Evolutionary conservation across 2,113 vertebrate genomes (phyloP).

Genomic region (Sarotherodon lohbergeri): DNA sequence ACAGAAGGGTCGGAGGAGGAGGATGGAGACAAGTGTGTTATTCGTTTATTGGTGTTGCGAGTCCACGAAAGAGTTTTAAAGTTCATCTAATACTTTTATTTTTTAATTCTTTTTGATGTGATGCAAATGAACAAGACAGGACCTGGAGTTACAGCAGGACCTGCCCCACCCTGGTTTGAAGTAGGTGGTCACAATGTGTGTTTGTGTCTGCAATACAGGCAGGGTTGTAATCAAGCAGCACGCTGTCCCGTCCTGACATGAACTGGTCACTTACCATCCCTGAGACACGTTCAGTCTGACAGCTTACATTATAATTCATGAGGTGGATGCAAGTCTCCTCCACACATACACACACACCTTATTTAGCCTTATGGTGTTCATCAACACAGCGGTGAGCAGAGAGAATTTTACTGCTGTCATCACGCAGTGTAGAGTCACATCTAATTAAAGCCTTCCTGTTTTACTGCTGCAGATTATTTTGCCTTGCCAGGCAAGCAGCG

Average conservation of each 20-base stretch:
- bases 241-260: slow-evolving; percentile 34
- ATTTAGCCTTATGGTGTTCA: slow-evolving; percentile 31
- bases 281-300: slow-evolving; percentile 43
- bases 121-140: not conserved
- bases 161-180: not conserved
- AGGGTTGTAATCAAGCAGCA: slow-evolving; percentile 13
- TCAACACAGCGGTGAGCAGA: not conserved
- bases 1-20: not conserved
- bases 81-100: not conserved
- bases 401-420: slow-evolving; percentile 12
- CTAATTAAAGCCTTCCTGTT: not conserved
- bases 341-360: slow-evolving; percentile 5
- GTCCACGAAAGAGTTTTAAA: not conserved
- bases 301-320: slow-evolving; percentile 65
- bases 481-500: not conserved
- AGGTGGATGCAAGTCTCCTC: slow-evolving; percentile 9
- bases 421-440: not conserved
- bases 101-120: not conserved
- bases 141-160: not conserved
- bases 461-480: slow-evolving; percentile 14
- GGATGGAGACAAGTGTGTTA: not conserved
- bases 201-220: not conserved
- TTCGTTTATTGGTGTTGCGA: not conserved
- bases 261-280: slow-evolving; percentile 44
- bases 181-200: not conserved